Base-by-base conservation (phyloP, 2,113 vertebrate species). In the Aviceda subcristata region DNA sequence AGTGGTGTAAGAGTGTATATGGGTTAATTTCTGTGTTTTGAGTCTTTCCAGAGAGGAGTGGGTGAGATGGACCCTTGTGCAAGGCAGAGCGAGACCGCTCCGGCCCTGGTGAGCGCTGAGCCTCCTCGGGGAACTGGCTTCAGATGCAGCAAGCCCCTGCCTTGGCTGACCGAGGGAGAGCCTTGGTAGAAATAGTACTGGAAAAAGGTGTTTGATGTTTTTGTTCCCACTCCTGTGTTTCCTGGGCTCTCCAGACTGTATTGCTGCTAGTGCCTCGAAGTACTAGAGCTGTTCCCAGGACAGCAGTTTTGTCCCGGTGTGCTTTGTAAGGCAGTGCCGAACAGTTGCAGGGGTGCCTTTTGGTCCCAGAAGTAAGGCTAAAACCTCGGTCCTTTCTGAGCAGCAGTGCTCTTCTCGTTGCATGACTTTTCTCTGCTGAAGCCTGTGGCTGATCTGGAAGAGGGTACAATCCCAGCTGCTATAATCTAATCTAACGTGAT, bases 241-340 rank as follows among this genome's bases (percentile, higher is more conserved):
- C 19, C 64, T 0, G 0, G 34, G 18, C 73, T 48, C 29, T 72
- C 43, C 48, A 41, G 46, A 2, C 15, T 0, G 0, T 34, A 30
- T 20, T 43, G 55, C 18, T 6, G 39, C 39, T 68, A 64, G 11
- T 38, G 51, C 5, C 3, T 10, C 21, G 38, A 53, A 39, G 77
- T 4, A 20, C 50, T 8, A 10, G 20, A 34, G 29, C 68, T 30
- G 10, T 39, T 67, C 51, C 46, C 41, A 36, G 51, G 26, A 15
- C 0, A 3, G 48, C 11, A 0, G 1, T 56, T 60, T 53, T 62
- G 66, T n/a, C 23, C 60, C 1, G 15, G 9, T 26, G 21, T 36
- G 41, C 53, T 67, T 51, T 51, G 30, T 34, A 15, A 6, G 59
- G 41, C 11, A 4, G 36, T 41, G 62, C 22, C 2, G 8, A 46